phyloP scores from a whole-genome alignment of 2,113 vertebrate genomes.

The Octodon degus region DNA sequence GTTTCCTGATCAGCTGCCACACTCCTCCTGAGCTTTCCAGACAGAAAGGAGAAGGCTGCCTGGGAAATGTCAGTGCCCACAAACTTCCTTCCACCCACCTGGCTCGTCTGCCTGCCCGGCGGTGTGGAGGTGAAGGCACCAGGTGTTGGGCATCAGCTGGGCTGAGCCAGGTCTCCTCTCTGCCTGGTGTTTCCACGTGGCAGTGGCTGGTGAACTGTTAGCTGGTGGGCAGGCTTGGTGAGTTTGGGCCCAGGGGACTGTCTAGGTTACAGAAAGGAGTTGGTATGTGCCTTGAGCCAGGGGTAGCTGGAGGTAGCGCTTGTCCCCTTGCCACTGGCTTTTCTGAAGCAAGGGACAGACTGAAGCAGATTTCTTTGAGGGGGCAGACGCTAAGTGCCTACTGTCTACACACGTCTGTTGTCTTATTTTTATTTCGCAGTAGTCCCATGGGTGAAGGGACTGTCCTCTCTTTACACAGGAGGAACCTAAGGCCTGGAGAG shows the following conservation, averaged over 20 bases:
- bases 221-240: not conserved
- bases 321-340: not conserved
- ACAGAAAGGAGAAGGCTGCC: not conserved
- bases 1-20: not conserved
- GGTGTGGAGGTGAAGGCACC: not conserved
- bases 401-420: not conserved
- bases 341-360: conserved; percentile 1
- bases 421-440: not conserved
- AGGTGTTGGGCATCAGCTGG: not conserved
- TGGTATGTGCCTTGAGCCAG: not conserved
- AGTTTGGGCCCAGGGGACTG: not conserved
- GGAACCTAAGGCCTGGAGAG: not conserved
- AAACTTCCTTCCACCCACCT: not conserved
- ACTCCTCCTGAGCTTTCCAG: not conserved
- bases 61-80: not conserved
- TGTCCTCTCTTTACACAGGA: conserved; percentile 41
- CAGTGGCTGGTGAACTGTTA: not conserved
- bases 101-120: not conserved
- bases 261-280: not conserved
- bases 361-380: not conserved
- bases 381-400: not conserved
- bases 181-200: not conserved
- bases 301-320: not conserved
- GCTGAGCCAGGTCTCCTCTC: not conserved
- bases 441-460: not conserved